Evolutionary conservation across 2,888 invertebrate genomes (phyloP).

Genomic region (Archips crataeganus): DNA sequence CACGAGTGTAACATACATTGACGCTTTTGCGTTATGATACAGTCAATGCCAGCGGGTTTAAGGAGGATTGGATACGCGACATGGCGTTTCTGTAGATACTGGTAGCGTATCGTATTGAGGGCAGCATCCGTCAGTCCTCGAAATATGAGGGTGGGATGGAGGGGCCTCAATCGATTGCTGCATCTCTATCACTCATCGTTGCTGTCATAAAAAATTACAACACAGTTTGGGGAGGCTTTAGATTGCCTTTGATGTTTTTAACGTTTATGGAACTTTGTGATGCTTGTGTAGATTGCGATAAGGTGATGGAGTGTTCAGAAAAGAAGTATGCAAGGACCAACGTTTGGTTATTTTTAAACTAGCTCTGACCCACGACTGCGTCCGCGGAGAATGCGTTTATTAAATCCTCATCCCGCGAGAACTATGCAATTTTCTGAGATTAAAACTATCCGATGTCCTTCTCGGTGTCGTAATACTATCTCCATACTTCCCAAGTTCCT

Average conservation of each 20-base stretch:
- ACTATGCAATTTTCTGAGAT: too few relatives aligned
- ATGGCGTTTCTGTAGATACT: neutral
- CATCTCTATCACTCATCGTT: conserved; percentile 40
- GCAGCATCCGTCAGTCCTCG: conserved; percentile 32
- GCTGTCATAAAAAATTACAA: conserved; percentile 30
- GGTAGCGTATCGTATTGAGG: conserved; percentile 10
- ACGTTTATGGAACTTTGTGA: neutral
- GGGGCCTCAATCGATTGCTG: conserved; percentile 31
- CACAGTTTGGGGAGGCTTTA: conserved; percentile 6
- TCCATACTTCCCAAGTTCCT: too few relatives aligned
- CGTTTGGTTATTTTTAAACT: too few relatives aligned
- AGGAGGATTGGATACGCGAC: neutral
- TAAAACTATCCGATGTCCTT: too few relatives aligned
- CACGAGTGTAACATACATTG: neutral
- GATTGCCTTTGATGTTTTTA: conserved; percentile 3
- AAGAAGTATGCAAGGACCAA: neutral
- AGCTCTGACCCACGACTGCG: too few relatives aligned
- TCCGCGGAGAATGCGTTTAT: too few relatives aligned
- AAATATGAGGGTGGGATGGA: neutral
- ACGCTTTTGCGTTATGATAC: neutral
- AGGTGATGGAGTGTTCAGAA: neutral
- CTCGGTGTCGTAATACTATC: too few relatives aligned
- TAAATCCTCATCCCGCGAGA: too few relatives aligned
- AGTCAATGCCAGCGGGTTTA: neutral
- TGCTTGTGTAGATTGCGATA: neutral